Evolutionary conservation across 2,113 vertebrate genomes (phyloP).

Genomic region (Trogon surrucura): DNA sequence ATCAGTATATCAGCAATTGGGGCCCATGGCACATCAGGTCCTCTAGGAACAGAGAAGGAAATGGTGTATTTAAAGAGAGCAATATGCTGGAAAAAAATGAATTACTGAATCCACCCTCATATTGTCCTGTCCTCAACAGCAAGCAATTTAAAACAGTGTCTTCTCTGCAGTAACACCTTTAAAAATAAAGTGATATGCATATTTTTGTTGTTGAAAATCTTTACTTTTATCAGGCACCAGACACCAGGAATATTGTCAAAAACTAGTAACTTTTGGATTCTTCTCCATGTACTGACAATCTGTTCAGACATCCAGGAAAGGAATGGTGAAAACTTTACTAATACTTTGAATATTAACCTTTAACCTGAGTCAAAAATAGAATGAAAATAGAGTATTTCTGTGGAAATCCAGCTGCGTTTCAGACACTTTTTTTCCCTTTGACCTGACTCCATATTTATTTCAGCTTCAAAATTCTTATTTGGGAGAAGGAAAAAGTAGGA

Average conservation of each 20-base stretch:
- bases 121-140: slow-evolving; percentile 4
- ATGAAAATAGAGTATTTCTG: slow-evolving; percentile 65
- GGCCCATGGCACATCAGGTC: not conserved
- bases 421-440: slow-evolving; percentile 38
- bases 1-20: not conserved
- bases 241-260: slow-evolving; percentile 1
- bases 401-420: slow-evolving; percentile 63
- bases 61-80: not conserved
- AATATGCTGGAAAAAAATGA: slow-evolving; percentile 16
- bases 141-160: slow-evolving; percentile 29
- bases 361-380: slow-evolving; percentile 66
- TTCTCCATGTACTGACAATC: slow-evolving; percentile 61
- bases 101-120: not conserved
- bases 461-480: slow-evolving; percentile 50
- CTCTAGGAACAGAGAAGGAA: not conserved
- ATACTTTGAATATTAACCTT: slow-evolving; percentile 69
- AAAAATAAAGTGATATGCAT: slow-evolving; percentile 48
- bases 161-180: slow-evolving; percentile 31
- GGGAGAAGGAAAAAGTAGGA: not conserved
- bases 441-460: not conserved
- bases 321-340: slow-evolving; percentile 29
- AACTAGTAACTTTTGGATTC: slow-evolving; percentile 37
- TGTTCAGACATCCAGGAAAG: slow-evolving; percentile 41
- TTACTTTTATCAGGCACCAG: slow-evolving; percentile 37
- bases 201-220: slow-evolving; percentile 36